Evolutionary conservation across 2,113 vertebrate species (phyloP).

Genomic region (Tragelaphus imberbis): DNA sequence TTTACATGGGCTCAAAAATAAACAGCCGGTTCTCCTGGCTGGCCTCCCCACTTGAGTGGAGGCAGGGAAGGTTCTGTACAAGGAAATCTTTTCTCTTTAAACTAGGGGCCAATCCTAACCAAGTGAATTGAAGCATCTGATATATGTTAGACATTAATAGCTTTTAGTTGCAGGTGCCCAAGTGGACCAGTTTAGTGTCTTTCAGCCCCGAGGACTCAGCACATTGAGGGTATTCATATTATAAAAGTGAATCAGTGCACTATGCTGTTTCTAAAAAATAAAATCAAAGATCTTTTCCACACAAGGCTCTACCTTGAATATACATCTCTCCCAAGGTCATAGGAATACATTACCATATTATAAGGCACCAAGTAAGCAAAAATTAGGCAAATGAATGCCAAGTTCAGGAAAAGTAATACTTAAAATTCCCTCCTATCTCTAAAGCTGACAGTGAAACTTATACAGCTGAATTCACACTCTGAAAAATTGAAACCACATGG

Average conservation of each 20-base stretch:
- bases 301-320: conserved; percentile 38
- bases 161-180: conserved; percentile 21
- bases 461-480: background rate
- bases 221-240: background rate
- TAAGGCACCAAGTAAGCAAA: conserved; percentile 30
- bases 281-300: background rate
- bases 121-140: conserved; percentile 51
- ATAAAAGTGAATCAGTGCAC: background rate
- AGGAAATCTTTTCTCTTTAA: conserved; percentile 53
- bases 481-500: conserved; percentile 43
- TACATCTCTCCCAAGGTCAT: conserved; percentile 32
- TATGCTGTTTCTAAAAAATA: background rate
- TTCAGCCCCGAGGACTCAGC: background rate
- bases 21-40: conserved; percentile 74
- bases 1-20: conserved; percentile 75
- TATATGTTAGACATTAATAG: background rate
- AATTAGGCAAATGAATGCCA: conserved; percentile 30
- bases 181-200: background rate
- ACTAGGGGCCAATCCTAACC: conserved; percentile 24
- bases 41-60: conserved; percentile 60
- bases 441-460: conserved; percentile 17
- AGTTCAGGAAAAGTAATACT: background rate
- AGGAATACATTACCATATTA: conserved; percentile 46
- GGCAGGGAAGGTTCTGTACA: conserved; percentile 75
- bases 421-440: conserved; percentile 27